These are phyloP conservation scores for Schizaphis graminum DNA, from an alignment of 2,888 invertebrate genomes.

Conservation along the genomic window DNA sequence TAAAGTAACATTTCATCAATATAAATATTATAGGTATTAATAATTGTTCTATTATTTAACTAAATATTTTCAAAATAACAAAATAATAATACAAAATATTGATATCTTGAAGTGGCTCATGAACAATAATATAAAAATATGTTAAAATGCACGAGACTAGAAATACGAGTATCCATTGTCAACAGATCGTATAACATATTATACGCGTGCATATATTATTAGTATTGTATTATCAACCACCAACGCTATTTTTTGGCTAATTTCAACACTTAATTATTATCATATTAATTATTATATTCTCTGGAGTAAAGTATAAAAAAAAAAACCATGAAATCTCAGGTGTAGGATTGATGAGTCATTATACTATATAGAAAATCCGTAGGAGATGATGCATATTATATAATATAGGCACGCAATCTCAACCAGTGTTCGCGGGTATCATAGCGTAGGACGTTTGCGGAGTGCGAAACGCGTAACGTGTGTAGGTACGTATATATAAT, in stretches of 20 bases:
- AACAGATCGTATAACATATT: background rate
- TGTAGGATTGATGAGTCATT: slow-evolving; percentile 18
- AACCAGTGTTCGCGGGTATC: background rate
- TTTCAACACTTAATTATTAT: slow-evolving; percentile 20
- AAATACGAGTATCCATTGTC: background rate
- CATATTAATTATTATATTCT: background rate
- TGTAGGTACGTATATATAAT: background rate
- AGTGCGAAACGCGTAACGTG: background rate
- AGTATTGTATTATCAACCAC: background rate
- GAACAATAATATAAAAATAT: background rate
- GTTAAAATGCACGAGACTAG: background rate
- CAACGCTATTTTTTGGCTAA: background rate
- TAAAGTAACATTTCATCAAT: background rate
- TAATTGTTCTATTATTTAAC: background rate
- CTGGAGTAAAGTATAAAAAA: background rate
- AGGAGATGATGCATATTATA: slow-evolving; percentile 20
- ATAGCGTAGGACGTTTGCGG: slow-evolving; percentile 19
- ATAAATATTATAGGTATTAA: background rate
- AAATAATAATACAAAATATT: background rate
- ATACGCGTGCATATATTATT: background rate
- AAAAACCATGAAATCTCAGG: background rate
- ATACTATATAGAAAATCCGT: background rate
- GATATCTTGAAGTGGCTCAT: background rate
- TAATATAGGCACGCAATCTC: background rate
- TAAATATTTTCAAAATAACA: background rate